Conservation (phyloP, 2,888 invertebrate species). For the Andrena camellia region DNA sequence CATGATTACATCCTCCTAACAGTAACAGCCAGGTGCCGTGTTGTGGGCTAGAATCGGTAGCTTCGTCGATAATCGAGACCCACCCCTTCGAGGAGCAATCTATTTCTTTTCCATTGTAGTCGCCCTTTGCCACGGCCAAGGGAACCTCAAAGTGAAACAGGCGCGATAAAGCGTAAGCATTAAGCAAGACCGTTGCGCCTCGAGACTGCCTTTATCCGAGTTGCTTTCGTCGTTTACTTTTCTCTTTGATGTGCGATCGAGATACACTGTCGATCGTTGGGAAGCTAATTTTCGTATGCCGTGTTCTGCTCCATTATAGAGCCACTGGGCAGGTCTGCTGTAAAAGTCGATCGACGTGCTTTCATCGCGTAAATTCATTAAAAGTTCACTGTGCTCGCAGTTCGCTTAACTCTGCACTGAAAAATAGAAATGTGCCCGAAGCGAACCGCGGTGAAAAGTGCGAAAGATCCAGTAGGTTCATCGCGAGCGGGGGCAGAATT, state of each 20-base stretch:
- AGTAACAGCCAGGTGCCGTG: background rate
- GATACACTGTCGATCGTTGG: constrained; percentile 9
- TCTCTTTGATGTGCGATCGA: constrained; percentile 24
- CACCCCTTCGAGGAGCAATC: constrained; percentile 5
- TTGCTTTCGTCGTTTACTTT: constrained; percentile 24
- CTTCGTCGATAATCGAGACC: constrained; percentile 58
- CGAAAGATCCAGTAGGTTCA: too few relatives aligned
- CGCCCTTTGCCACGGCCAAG: background rate
- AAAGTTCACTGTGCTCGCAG: background rate
- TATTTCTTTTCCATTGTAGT: background rate
- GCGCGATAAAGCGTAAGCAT: constrained; percentile 31
- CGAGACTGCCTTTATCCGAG: constrained; percentile 7
- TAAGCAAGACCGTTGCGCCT: constrained; percentile 12
- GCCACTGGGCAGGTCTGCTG: background rate
- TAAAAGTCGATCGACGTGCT: constrained; percentile 1
- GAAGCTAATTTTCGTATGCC: constrained; percentile 35
- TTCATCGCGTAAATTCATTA: background rate
- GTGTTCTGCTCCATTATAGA: background rate
- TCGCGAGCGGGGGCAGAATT: background rate
- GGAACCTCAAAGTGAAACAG: constrained; percentile 14
- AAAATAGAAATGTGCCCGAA: too few relatives aligned
- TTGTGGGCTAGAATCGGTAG: constrained; percentile 18
- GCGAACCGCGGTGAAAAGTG: too few relatives aligned
- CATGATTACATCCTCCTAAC: background rate
- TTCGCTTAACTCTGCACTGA: too few relatives aligned